phyloP scores from a whole-genome alignment of 1,140 invertebrate genomes.

The Elymnias hypermnestra region DNA sequence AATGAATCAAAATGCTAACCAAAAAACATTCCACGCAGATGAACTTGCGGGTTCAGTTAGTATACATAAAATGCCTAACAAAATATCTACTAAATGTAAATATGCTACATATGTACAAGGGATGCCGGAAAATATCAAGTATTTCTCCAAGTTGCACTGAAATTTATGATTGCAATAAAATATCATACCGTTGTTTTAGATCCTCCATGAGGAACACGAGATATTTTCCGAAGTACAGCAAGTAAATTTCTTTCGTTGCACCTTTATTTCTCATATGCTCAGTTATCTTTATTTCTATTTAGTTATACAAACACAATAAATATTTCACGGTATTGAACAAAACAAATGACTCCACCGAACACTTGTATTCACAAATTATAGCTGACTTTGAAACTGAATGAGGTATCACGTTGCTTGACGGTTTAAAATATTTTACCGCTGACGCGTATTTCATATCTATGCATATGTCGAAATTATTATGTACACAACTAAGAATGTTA shows the following conservation, averaged over 20 bases:
- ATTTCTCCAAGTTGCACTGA: too few species aligned
- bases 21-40: too few species aligned
- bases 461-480: constrained; percentile 11
- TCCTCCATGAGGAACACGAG: constrained; percentile 30
- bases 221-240: constrained; percentile 30
- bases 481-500: background rate
- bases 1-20: too few species aligned
- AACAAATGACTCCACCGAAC: constrained; percentile 16
- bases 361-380: constrained; percentile 27
- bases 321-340: constrained; percentile 12
- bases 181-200: constrained; percentile 25
- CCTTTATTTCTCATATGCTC: constrained; percentile 21
- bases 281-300: background rate
- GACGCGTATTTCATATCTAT: constrained; percentile 5
- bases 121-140: too few species aligned
- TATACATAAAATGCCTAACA: too few species aligned
- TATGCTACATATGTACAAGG: too few species aligned
- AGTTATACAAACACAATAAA: background rate
- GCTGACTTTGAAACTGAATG: constrained; percentile 24
- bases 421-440: constrained; percentile 13
- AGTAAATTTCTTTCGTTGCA: constrained; percentile 17
- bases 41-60: too few species aligned
- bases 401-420: constrained; percentile 17
- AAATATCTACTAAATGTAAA: too few species aligned
- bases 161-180: background rate